These are phyloP conservation scores for Manacus vitellinus DNA, from an alignment of 2,113 vertebrate species.

Conservation along the genomic window DNA sequence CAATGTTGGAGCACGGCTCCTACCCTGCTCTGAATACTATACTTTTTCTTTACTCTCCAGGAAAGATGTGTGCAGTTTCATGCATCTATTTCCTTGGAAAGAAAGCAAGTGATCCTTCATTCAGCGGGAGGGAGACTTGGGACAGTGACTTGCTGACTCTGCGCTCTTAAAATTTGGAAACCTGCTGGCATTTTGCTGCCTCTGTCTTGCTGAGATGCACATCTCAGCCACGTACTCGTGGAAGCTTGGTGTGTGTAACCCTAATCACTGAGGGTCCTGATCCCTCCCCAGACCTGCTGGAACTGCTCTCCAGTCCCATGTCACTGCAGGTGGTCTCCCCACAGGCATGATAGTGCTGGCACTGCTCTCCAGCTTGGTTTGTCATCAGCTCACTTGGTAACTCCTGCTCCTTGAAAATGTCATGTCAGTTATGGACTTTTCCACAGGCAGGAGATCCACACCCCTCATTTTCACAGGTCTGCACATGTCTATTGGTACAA, in stretches of 20 bases:
- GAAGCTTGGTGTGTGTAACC: neutral
- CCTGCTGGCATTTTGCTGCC: neutral
- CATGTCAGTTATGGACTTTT: neutral
- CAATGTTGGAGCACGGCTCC: neutral
- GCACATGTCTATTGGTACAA: neutral
- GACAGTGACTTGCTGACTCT: conserved; percentile 30
- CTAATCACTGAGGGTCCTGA: neutral
- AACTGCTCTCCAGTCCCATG: neutral
- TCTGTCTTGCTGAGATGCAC: conserved; percentile 24
- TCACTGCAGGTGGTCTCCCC: neutral
- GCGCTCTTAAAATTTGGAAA: conserved; percentile 11
- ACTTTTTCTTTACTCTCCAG: conserved; percentile 47
- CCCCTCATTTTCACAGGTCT: neutral
- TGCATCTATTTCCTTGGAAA: conserved; percentile 51
- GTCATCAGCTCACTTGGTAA: neutral
- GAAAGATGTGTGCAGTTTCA: conserved; percentile 33
- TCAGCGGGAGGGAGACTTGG: conserved; percentile 31
- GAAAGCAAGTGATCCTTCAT: conserved; percentile 39
- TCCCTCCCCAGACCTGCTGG: conserved; percentile 3
- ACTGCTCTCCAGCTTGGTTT: neutral
- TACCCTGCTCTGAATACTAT: conserved; percentile 9
- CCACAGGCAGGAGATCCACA: neutral
- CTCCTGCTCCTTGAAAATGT: conserved; percentile 10
- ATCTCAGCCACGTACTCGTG: neutral
- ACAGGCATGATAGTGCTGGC: neutral